Evolutionary conservation across 2,797 vertebrate species (phyloP).

Genomic region (Erithacus rubecula): DNA sequence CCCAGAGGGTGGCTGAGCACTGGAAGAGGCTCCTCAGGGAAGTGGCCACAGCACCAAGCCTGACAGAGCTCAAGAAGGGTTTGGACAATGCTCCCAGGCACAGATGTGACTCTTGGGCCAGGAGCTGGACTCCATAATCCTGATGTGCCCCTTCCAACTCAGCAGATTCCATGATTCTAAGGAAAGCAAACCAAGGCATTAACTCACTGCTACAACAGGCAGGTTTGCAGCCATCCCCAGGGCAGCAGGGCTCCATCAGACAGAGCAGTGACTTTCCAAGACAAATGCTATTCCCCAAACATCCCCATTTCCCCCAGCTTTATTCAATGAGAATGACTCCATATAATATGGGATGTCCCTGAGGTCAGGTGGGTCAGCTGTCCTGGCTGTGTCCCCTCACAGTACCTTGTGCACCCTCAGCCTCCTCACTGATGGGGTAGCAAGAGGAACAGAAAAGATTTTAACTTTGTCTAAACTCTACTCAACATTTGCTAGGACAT

Average conservation of each 20-base stretch:
- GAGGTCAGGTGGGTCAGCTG: background rate
- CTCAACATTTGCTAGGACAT: background rate
- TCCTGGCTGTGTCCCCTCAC: background rate
- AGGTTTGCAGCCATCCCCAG: background rate
- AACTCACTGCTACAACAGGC: background rate
- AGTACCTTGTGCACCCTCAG: background rate
- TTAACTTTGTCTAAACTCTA: background rate
- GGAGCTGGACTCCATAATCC: background rate
- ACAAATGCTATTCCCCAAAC: background rate
- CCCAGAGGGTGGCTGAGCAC: rapidly evolving
- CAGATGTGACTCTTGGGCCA: background rate
- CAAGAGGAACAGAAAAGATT: background rate
- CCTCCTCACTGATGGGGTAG: background rate
- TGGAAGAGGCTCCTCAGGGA: background rate
- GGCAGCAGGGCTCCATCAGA: background rate
- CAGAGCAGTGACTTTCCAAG: background rate
- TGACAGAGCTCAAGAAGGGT: rapidly evolving
- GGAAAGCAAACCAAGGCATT: background rate
- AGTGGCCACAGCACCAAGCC: background rate
- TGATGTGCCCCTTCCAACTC: background rate
- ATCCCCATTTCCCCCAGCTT: background rate
- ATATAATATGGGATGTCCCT: background rate
- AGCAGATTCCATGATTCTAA: background rate
- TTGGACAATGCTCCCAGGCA: background rate
- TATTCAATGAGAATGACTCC: background rate